Percentiles rank a stretch among this genome's conserved stretches.
These are phyloP conservation scores for Phortica magna DNA, from an alignment of 2,888 invertebrate species.

Conservation along the genomic window DNA sequence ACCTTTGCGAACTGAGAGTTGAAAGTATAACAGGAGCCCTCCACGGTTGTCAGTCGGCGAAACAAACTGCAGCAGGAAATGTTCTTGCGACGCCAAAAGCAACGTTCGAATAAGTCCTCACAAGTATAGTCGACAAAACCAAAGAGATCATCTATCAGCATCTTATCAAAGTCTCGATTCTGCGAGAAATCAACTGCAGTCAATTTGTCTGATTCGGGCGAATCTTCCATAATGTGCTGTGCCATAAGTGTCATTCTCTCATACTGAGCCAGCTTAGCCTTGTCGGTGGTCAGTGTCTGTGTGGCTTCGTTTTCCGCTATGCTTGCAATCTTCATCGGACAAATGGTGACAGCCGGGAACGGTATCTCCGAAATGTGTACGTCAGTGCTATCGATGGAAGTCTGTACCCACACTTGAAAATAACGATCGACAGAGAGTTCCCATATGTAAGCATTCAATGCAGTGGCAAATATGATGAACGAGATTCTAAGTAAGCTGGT, in stretches of 20 bases:
- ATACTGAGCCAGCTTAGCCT: conserved; percentile 42
- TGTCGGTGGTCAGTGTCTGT: not conserved
- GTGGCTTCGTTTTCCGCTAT: not conserved
- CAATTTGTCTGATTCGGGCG: not conserved
- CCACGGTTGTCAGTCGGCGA: conserved; percentile 30
- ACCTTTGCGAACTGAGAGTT: conserved; percentile 46
- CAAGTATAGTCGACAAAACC: conserved; percentile 47
- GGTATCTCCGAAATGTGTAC: conserved; percentile 69
- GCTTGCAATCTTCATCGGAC: conserved; percentile 51
- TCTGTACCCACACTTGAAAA: conserved; percentile 68
- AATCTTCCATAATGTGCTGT: not conserved
- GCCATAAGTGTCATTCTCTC: conserved; percentile 35
- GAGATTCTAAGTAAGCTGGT: conserved; percentile 49
- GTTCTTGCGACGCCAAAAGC: conserved; percentile 57
- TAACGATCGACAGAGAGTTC: conserved; percentile 62
- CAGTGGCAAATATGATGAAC: conserved; percentile 46
- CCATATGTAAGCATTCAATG: conserved; percentile 59
- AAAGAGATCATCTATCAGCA: conserved; percentile 28
- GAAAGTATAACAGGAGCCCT: conserved; percentile 55
- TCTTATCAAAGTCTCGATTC: conserved; percentile 35
- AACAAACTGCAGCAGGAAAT: conserved; percentile 63
- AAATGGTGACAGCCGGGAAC: conserved; percentile 67
- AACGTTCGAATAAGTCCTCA: conserved; percentile 55
- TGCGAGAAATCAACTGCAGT: conserved; percentile 18
- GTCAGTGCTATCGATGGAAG: conserved; percentile 69